Conservation (phyloP, 30 jellyfish, hydroid and myxozoan genomes). For the Morbakka virulenta region DNA sequence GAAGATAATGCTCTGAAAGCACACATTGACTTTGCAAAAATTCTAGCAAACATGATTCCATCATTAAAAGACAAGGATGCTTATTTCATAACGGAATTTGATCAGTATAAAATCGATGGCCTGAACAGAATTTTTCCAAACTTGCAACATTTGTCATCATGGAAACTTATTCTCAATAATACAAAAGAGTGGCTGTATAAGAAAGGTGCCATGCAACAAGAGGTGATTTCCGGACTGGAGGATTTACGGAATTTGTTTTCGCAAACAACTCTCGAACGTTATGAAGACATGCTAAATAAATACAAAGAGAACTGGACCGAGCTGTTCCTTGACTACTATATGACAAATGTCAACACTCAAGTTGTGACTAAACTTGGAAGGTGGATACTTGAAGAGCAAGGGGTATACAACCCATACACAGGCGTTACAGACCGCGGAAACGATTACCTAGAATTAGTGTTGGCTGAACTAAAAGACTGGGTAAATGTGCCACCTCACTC, state of each 20-base stretch:
- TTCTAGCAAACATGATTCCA: constrained; percentile 60
- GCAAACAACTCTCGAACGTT: constrained; percentile 51
- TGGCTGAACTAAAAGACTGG: constrained; percentile 58
- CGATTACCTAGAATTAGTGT: constrained; percentile 70
- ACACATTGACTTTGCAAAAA: constrained; percentile 56
- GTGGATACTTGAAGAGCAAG: constrained; percentile 72
- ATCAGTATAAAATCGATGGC: constrained; percentile 56
- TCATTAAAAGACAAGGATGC: constrained; percentile 36
- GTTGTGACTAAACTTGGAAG: constrained; percentile 68
- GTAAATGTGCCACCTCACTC: constrained; percentile 56
- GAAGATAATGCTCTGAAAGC: constrained; percentile 54
- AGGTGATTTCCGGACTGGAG: constrained; percentile 74
- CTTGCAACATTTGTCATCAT: constrained; percentile 58
- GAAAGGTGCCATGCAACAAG: constrained; percentile 86
- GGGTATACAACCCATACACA: constrained; percentile 77
- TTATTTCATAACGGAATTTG: constrained; percentile 66
- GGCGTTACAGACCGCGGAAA: constrained; percentile 73
- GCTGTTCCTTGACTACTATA: constrained; percentile 67
- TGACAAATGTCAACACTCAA: constrained; percentile 51
- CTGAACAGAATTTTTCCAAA: constrained; percentile 56
- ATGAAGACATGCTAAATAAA: constrained; percentile 61
- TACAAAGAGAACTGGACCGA: constrained; percentile 78
- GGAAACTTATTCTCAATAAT: constrained; percentile 57
- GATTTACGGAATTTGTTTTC: constrained; percentile 81
- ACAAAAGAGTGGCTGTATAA: constrained; percentile 84